phyloP scores from a whole-genome alignment of 2,888 invertebrate genomes.

The Phasia obesa region DNA sequence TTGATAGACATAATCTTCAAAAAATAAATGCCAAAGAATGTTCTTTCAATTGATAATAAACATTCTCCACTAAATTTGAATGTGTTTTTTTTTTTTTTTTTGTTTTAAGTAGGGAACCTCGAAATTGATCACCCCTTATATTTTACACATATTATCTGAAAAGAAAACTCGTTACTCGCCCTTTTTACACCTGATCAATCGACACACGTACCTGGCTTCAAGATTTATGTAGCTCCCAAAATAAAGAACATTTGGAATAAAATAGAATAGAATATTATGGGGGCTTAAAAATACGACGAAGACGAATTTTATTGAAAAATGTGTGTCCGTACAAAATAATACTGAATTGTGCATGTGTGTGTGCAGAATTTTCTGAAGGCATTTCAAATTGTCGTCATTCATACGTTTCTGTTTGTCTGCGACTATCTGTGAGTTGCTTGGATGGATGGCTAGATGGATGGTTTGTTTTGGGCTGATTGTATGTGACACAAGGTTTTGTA shows the following conservation, averaged over 20 bases:
- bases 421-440: conserved; percentile 47
- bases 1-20: too few species aligned
- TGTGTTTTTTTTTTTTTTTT: too few species aligned
- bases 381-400: conserved; percentile 66
- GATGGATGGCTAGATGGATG: conserved; percentile 61
- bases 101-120: too few species aligned
- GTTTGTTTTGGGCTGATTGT: conserved; percentile 59
- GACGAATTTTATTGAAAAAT: conserved; percentile 80
- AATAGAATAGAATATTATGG: conserved; percentile 51
- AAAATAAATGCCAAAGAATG: too few species aligned
- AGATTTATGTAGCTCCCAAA: conserved; percentile 51
- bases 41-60: too few species aligned
- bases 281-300: conserved; percentile 69
- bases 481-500: conserved; percentile 61
- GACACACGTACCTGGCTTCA: neutral
- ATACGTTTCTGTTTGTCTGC: conserved; percentile 58
- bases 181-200: conserved; percentile 21
- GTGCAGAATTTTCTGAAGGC: conserved; percentile 33
- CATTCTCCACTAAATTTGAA: too few species aligned
- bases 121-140: too few species aligned
- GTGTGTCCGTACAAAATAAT: conserved; percentile 3
- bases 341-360: neutral
- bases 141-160: too few species aligned
- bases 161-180: neutral
- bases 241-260: conserved; percentile 42